A percentile compares a stretch with the other conserved stretches of the same genome.
Conservation (phyloP, 2,113 vertebrate species). For the Isurus oxyrinchus region DNA sequence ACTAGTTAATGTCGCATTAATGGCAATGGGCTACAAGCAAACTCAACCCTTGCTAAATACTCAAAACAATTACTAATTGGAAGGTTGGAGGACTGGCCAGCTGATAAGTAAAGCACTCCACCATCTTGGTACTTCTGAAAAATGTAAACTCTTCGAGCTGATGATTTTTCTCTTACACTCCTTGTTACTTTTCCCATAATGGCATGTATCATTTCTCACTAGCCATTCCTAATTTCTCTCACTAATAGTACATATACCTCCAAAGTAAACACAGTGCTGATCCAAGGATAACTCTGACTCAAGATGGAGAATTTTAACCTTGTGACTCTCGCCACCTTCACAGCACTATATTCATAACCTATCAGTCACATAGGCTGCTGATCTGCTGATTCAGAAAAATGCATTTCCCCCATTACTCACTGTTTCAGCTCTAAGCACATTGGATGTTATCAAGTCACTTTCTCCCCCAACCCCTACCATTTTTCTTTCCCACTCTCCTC, state of each 20-base stretch:
- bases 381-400: neutral
- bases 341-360: neutral
- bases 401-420: neutral
- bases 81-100: neutral
- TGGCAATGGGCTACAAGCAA: neutral
- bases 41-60: slow-evolving; percentile 15
- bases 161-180: neutral
- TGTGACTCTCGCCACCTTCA: neutral
- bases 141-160: neutral
- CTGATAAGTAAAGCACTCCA: neutral
- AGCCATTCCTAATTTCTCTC: neutral
- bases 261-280: neutral
- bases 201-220: neutral
- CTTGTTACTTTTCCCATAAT: neutral
- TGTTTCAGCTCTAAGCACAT: too few relatives aligned
- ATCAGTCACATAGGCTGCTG: neutral
- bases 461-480: neutral
- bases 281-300: slow-evolving; percentile 8
- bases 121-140: neutral
- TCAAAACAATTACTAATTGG: neutral
- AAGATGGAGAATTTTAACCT: neutral
- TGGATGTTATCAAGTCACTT: neutral
- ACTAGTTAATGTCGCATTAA: neutral
- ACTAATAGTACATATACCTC: neutral
- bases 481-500: neutral